A percentile compares a stretch with the other conserved stretches of the same genome.
These are phyloP conservation scores for Neoseiulus cucumeris DNA, from an alignment of 1,140 invertebrate species.

Conservation along the genomic window DNA sequence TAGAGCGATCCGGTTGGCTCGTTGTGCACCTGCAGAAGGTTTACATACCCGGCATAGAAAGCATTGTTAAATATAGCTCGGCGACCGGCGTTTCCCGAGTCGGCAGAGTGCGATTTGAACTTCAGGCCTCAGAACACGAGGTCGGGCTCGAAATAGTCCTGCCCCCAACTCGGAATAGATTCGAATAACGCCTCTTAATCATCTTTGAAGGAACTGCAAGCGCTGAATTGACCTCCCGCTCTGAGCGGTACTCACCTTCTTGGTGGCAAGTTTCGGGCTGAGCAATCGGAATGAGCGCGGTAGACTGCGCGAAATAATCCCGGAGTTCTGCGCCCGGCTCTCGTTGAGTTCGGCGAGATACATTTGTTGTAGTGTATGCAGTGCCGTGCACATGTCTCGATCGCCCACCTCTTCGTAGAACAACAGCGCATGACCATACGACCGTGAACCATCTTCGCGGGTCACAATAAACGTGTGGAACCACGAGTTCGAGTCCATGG, in stretches of 20 bases:
- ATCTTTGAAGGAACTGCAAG: too few species aligned
- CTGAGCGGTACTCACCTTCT: not conserved
- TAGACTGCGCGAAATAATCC: not conserved
- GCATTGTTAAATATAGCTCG: not conserved
- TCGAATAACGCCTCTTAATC: too few species aligned
- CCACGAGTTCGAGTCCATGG: conserved; percentile 43
- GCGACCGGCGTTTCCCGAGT: too few species aligned
- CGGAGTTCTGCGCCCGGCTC: not conserved
- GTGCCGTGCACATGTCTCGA: conserved; percentile 70
- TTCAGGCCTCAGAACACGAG: too few species aligned
- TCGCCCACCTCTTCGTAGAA: conserved; percentile 90
- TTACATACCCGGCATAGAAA: not conserved
- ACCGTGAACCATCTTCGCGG: conserved; percentile 76
- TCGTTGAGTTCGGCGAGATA: conserved; percentile 5
- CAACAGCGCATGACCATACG: conserved; percentile 76
- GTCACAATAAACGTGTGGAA: conserved; percentile 97
- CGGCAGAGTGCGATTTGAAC: too few species aligned
- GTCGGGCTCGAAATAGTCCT: too few species aligned
- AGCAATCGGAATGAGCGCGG: conserved; percentile 6
- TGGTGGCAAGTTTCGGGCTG: conserved; percentile 1
- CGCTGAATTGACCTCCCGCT: too few species aligned
- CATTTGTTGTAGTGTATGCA: conserved; percentile 68
- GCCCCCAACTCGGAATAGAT: too few species aligned
- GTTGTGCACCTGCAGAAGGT: not conserved
- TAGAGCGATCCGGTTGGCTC: conserved; percentile 39